Percentiles rank a stretch among this genome's conserved stretches.
Evolutionary conservation across 2,888 invertebrate genomes (phyloP).

Genomic region (Omphaloscelis lunosa): DNA sequence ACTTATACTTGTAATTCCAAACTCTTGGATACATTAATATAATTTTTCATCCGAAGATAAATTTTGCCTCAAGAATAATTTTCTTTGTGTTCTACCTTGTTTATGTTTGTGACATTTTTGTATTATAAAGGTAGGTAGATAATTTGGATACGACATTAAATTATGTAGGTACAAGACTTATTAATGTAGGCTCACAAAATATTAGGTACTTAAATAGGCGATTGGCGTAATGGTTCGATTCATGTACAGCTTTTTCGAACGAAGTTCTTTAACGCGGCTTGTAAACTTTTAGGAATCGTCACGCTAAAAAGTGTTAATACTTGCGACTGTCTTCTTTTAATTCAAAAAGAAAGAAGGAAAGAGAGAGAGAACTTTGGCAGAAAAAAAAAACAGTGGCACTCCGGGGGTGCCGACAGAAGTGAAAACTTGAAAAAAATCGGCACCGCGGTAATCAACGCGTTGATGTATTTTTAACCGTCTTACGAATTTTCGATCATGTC

Average conservation of each 20-base stretch:
- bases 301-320: too few species aligned
- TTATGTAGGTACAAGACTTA: conserved; percentile 1
- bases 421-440: too few species aligned
- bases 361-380: too few species aligned
- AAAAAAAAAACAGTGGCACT: too few species aligned
- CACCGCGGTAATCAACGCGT: too few species aligned
- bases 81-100: conserved; percentile 32
- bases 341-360: too few species aligned
- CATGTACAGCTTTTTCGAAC: not conserved
- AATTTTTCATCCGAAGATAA: conserved; percentile 15
- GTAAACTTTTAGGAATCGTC: too few species aligned
- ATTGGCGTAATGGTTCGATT: not conserved
- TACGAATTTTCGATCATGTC: too few species aligned
- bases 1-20: not conserved
- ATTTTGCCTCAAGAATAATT: conserved; percentile 28
- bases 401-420: too few species aligned
- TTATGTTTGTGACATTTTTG: conserved; percentile 50
- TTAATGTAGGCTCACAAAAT: not conserved
- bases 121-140: conserved; percentile 34
- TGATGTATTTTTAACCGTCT: too few species aligned
- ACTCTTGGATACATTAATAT: not conserved
- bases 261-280: too few species aligned
- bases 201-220: not conserved
- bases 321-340: too few species aligned
- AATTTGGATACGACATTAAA: conserved; percentile 31